Evolutionary conservation across 2,888 invertebrate genomes (phyloP).

Genomic region (Acholoe squamosa): DNA sequence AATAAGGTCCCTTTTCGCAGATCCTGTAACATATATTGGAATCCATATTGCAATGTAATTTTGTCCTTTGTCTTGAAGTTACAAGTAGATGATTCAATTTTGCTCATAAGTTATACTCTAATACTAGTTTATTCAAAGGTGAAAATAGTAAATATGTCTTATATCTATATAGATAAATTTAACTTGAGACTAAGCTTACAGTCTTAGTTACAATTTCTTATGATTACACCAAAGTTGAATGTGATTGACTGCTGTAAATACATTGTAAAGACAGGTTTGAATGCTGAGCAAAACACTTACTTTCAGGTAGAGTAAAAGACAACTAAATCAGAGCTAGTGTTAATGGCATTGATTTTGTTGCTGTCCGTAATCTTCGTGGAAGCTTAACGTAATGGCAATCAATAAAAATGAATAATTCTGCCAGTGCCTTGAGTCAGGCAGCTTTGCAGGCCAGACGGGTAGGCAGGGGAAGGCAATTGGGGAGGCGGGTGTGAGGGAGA

Average conservation of each 20-base stretch:
- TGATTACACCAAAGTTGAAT: not conserved
- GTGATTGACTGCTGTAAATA: not conserved
- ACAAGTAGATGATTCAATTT: not conserved
- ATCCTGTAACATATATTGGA: too few relatives aligned
- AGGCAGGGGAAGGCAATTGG: too few relatives aligned
- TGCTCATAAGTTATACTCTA: not conserved
- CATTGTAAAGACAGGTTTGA: not conserved
- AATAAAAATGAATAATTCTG: slow-evolving; percentile 18
- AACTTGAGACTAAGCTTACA: too few relatives aligned
- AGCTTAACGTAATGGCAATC: slow-evolving; percentile 18
- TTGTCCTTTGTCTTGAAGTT: too few relatives aligned
- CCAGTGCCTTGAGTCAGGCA: not conserved
- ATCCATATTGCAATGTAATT: too few relatives aligned
- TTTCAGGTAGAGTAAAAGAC: not conserved
- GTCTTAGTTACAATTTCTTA: too few relatives aligned
- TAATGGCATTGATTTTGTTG: not conserved
- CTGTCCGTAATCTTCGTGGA: not conserved
- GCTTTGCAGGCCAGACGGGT: not conserved
- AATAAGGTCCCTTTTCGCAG: too few relatives aligned
- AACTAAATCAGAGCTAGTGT: not conserved
- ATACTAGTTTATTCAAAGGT: not conserved
- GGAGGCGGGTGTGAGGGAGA: too few relatives aligned
- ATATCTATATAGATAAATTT: too few relatives aligned
- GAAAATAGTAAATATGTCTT: too few relatives aligned
- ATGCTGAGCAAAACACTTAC: slow-evolving; percentile 12